Evolutionary conservation across 2,888 invertebrate genomes (phyloP), one percentile per base, ranked within the genome.

Genomic region (Nomada flava): DNA sequence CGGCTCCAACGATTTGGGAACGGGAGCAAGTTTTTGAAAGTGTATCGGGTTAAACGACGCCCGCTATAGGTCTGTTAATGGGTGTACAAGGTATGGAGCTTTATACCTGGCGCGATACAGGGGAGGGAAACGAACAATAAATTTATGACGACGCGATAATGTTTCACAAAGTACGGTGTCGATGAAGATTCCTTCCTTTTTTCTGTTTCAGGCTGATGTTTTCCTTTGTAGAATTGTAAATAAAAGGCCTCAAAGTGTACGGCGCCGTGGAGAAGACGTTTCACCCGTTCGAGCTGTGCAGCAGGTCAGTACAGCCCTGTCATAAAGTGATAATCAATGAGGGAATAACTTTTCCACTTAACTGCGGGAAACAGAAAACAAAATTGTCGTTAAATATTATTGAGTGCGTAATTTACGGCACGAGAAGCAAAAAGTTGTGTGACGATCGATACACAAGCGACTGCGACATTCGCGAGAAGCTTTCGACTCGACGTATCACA

Each of bases 211-310:
- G 95, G 95, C 95, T 94, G 93, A 92, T 86, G 91, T 93, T 94
- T 94, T 93, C 93, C 92, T 91, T 92, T 90, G 86, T 84, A 89
- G 91, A 91, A 89, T 92, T 94, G 94, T 94, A 91, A 94, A 95
- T 92, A 95, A 95, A 95, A 95, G 95, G 95, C 95, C 93, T 95
- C 95, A 95, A 95, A 95, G 95, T 95, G 95, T 95, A 95, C 95
- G 95, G 95, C 94, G 94, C 95, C 94, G 95, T 95, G 95, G 95
- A 95, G 94, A 94, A 95, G 93, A 94, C 95, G 94, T 95, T 95
- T 93, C 95, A 95, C 94, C 95, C 95, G 94, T 95, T 95, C 95
- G 95, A 95, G 94, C 94, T 95, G 94, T 95, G 95, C 94, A 95
- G 95, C 92, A 89, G 88, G 88, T 89, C 9, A 71, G 70, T 62